Conservation (phyloP, 2,797 vertebrate species). For the Eupleurogrammus muticus region DNA sequence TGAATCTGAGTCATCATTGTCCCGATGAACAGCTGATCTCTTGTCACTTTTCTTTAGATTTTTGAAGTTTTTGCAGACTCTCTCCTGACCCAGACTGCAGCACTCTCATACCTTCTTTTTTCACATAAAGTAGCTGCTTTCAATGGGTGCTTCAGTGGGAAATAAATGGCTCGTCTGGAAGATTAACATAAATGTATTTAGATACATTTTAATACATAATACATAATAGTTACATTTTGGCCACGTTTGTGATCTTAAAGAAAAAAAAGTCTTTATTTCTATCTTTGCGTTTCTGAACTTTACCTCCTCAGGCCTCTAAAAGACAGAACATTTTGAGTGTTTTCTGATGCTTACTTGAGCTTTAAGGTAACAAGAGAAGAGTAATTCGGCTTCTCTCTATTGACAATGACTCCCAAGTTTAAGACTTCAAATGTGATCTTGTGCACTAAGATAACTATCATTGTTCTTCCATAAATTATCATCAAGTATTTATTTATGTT, state of each 20-base stretch:
- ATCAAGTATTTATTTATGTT: constrained; percentile 3
- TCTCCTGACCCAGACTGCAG: too few species aligned
- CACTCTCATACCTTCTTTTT: too few species aligned
- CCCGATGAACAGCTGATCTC: too few species aligned
- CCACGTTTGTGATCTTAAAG: background rate
- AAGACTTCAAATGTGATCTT: background rate
- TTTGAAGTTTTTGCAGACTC: too few species aligned
- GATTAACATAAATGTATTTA: background rate
- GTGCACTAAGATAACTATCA: background rate
- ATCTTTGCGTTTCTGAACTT: too few species aligned
- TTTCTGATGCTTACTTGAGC: background rate
- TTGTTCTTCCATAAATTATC: constrained; percentile 20
- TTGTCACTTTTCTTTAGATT: too few species aligned
- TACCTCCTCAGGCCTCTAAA: too few species aligned
- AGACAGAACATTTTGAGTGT: background rate
- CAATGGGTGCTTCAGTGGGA: background rate
- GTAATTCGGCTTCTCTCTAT: too few species aligned
- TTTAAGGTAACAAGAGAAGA: too few species aligned
- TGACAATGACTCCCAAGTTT: background rate
- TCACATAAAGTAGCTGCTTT: background rate
- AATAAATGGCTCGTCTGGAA: background rate
- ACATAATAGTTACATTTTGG: too few species aligned
- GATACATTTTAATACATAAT: too few species aligned
- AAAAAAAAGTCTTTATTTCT: background rate
- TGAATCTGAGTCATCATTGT: too few species aligned